A percentile compares a stretch with the other conserved stretches of the same genome.
phyloP scores from a whole-genome alignment of 1,140 invertebrate genomes.

The Ostrea edulis region DNA sequence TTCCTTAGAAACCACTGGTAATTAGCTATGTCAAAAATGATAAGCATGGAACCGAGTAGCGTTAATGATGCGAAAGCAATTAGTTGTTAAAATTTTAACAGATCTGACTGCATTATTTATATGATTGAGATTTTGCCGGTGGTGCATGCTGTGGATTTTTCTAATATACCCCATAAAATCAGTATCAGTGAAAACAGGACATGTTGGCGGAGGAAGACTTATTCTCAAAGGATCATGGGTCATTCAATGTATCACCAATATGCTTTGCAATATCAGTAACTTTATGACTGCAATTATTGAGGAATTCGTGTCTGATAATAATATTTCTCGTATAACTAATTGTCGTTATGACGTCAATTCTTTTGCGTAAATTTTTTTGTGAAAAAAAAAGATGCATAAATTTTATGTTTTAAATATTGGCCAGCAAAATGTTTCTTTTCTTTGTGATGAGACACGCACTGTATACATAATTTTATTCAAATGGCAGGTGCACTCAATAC shows the following conservation, averaged over 20 bases:
- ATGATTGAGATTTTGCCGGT: neutral
- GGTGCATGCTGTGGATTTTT: neutral
- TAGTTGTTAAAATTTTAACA: neutral
- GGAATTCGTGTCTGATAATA: neutral
- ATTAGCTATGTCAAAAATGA: neutral
- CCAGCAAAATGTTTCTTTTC: too few species aligned
- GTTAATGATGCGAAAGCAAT: neutral
- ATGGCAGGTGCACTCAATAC: too few species aligned
- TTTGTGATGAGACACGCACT: too few species aligned
- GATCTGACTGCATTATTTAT: conserved; percentile 3
- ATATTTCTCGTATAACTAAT: neutral
- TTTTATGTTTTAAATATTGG: too few species aligned
- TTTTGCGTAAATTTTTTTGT: too few species aligned
- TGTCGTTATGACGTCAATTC: neutral
- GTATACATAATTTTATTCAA: too few species aligned
- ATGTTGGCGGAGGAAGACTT: neutral
- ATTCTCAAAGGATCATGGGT: neutral
- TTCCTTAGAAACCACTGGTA: neutral
- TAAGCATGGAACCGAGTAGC: neutral
- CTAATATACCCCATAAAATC: neutral
- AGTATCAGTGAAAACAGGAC: neutral
- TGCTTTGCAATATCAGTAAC: conserved; percentile 9
- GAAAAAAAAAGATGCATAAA: too few species aligned
- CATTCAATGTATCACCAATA: neutral
- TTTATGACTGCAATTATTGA: neutral